Percentiles rank a stretch among this genome's conserved stretches.
phyloP scores from a whole-genome alignment of 2,113 vertebrate genomes.

The Etheostoma cragini region DNA sequence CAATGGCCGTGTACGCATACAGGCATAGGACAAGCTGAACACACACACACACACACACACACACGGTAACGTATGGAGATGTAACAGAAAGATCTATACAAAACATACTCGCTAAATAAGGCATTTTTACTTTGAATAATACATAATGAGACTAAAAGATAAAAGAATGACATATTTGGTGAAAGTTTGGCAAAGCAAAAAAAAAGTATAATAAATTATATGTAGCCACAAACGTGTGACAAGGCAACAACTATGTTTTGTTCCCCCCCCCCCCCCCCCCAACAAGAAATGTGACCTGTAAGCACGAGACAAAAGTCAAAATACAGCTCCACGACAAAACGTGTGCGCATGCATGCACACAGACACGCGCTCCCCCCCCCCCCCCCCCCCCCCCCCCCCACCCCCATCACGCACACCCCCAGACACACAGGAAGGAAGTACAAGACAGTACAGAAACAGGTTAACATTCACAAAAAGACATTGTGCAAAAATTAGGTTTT shows the following conservation, averaged over 20 bases:
- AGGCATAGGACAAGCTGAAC: constrained; percentile 48
- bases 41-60: constrained; percentile 59
- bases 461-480: constrained; percentile 80
- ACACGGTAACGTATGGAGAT: constrained; percentile 67
- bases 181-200: constrained; percentile 81
- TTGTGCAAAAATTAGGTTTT: constrained; percentile 83
- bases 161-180: constrained; percentile 81
- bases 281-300: constrained; percentile 62
- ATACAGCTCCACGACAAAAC: constrained; percentile 61
- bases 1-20: constrained; percentile 42
- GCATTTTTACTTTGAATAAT: constrained; percentile 78
- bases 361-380: constrained; percentile 39
- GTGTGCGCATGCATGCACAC: constrained; percentile 79
- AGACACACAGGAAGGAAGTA: constrained; percentile 44
- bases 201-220: constrained; percentile 80
- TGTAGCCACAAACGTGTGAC: constrained; percentile 79
- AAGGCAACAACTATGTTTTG: constrained; percentile 80
- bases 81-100: constrained; percentile 72
- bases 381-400: constrained; percentile 7
- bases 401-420: constrained; percentile 41
- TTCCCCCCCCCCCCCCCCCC: neutral
- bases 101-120: constrained; percentile 79
- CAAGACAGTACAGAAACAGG: constrained; percentile 46
- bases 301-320: constrained; percentile 58
- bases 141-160: constrained; percentile 66